phyloP scores from a whole-genome alignment of 2,888 invertebrate species.

The Hirtodrosophila alboralis region DNA sequence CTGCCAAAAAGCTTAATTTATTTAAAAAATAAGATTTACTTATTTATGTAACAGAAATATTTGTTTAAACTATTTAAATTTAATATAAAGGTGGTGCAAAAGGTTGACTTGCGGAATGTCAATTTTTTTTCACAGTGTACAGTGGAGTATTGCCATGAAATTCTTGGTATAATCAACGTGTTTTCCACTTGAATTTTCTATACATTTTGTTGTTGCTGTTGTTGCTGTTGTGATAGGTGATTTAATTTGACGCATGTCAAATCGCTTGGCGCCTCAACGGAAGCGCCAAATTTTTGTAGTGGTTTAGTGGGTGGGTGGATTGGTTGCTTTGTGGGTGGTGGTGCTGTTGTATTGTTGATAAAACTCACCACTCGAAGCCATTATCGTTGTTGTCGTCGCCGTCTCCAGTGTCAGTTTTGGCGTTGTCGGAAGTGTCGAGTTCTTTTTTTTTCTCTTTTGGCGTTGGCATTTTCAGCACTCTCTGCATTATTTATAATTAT shows the following conservation, averaged over 20 bases:
- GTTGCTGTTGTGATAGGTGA: conserved; percentile 37
- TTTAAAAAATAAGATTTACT: too few species aligned
- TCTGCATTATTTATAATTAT: conserved; percentile 75
- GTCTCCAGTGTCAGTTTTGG: conserved; percentile 28
- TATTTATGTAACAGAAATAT: too few species aligned
- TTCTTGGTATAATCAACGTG: conserved; percentile 27
- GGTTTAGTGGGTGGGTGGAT: conserved; percentile 41
- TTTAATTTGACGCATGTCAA: conserved; percentile 56
- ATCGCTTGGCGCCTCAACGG: conserved; percentile 39
- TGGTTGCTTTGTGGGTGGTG: conserved; percentile 2
- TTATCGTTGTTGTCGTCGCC: conserved; percentile 13
- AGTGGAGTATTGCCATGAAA: conserved; percentile 26
- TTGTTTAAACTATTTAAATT: too few species aligned
- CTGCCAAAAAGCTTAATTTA: too few species aligned
- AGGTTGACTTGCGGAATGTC: too few species aligned
- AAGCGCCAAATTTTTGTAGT: conserved; percentile 52
- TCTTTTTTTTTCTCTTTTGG: conserved; percentile 30
- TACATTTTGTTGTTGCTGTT: conserved; percentile 33
- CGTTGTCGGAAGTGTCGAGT: conserved; percentile 66
- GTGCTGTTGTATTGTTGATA: conserved; percentile 6
- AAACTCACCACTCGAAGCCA: conserved; percentile 20
- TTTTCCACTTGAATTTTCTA: conserved; percentile 13
- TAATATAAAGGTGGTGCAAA: too few species aligned
- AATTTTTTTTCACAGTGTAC: too few species aligned
- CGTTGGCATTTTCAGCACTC: conserved; percentile 46